phyloP scores from a whole-genome alignment of 2,888 invertebrate genomes.

The Hypolimnas misippus region DNA sequence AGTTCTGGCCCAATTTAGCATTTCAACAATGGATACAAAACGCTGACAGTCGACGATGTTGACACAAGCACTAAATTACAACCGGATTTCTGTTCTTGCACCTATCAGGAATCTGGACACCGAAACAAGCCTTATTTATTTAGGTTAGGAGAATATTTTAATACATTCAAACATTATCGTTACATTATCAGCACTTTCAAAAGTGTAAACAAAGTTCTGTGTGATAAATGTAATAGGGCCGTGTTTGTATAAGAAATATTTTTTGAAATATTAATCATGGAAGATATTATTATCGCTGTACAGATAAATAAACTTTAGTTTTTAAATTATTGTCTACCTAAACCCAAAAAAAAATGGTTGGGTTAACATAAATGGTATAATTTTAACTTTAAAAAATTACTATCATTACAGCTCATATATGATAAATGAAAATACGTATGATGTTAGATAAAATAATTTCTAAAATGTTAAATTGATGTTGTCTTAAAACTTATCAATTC shows the following conservation, averaged over 20 bases:
- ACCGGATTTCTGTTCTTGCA: constrained; percentile 37
- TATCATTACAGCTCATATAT: too few species aligned
- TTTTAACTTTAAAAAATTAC: too few species aligned
- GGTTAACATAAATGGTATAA: too few species aligned
- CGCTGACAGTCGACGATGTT: constrained; percentile 29
- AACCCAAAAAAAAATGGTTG: background rate
- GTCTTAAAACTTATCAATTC: background rate
- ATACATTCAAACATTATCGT: constrained; percentile 21
- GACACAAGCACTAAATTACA: constrained; percentile 35
- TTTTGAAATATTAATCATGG: background rate
- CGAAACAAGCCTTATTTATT: constrained; percentile 25
- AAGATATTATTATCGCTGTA: background rate
- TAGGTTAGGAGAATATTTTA: constrained; percentile 29
- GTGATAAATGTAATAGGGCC: background rate
- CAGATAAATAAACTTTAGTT: background rate
- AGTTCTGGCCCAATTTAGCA: constrained; percentile 26
- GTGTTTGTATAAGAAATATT: background rate
- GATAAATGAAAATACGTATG: too few species aligned
- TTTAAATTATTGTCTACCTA: background rate
- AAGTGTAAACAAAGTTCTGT: background rate
- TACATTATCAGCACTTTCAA: constrained; percentile 12
- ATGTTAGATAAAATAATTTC: too few species aligned
- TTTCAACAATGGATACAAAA: constrained; percentile 36
- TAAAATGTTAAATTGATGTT: too few species aligned
- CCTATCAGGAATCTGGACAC: constrained; percentile 38